Conservation (phyloP, 2,888 invertebrate genomes). For the Lucinisca nassula region DNA sequence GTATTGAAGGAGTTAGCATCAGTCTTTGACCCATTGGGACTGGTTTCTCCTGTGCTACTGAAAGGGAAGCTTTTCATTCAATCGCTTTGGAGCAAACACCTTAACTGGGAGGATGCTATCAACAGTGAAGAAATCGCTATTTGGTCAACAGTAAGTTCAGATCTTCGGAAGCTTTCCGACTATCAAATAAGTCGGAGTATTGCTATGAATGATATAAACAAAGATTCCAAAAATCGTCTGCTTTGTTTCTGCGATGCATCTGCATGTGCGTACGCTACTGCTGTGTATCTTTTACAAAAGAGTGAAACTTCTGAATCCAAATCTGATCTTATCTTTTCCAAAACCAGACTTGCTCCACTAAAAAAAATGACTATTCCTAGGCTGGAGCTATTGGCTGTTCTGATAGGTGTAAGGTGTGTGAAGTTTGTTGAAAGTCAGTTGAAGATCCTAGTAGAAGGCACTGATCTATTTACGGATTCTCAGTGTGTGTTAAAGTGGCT, state of each 20-base stretch:
- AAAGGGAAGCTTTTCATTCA: constrained; percentile 6
- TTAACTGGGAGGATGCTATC: not conserved
- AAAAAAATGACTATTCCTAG: not conserved
- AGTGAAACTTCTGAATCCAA: not conserved
- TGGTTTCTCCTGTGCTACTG: not conserved
- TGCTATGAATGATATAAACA: not conserved
- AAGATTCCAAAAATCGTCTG: not conserved
- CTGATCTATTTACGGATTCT: not conserved
- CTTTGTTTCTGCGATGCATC: not conserved
- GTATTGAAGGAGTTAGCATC: constrained; percentile 11
- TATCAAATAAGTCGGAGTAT: not conserved
- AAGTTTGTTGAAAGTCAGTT: not conserved
- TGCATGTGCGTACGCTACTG: not conserved
- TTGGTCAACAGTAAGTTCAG: not conserved
- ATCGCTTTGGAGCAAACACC: not conserved
- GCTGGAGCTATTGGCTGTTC: not conserved
- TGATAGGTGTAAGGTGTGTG: not conserved
- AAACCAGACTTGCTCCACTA: not conserved
- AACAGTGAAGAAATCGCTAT: not conserved
- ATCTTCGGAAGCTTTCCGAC: not conserved
- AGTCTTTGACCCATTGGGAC: constrained; percentile 6
- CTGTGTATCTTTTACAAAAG: not conserved
- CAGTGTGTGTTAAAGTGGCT: not conserved
- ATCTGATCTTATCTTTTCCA: not conserved
- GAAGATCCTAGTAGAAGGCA: not conserved